These are phyloP conservation scores for Tolypeutes matacus DNA, from an alignment of 2,797 vertebrate genomes.

Conservation along the genomic window DNA sequence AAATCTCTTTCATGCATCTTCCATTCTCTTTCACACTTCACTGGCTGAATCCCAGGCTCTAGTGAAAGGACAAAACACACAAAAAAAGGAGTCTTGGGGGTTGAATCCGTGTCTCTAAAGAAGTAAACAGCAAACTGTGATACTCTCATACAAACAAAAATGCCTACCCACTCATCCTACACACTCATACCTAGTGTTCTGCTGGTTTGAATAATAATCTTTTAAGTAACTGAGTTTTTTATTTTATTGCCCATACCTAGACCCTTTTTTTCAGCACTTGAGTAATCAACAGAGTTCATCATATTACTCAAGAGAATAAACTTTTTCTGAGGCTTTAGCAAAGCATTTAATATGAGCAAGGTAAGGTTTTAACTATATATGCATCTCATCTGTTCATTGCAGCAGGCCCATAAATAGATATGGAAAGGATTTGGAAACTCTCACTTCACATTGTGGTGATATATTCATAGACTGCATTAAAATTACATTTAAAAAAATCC, in stretches of 20 bases:
- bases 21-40: not conserved
- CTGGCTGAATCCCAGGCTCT: not conserved
- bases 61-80: not conserved
- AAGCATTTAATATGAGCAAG: not conserved
- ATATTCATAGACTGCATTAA: not conserved
- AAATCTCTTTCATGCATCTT: not conserved
- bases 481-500: not conserved
- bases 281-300: not conserved
- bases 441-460: not conserved
- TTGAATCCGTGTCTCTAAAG: not conserved
- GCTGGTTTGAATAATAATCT: not conserved
- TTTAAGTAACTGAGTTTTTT: not conserved
- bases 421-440: slow-evolving; percentile 8
- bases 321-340: not conserved
- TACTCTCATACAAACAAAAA: not conserved
- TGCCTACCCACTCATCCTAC: not conserved
- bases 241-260: not conserved
- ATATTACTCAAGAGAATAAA: not conserved
- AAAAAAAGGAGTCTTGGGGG: not conserved
- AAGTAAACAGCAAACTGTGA: not conserved
- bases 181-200: not conserved
- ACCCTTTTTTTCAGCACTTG: not conserved
- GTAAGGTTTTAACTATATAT: not conserved
- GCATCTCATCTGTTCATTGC: not conserved
- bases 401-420: not conserved